Percentiles rank a stretch among this genome's conserved stretches.
Evolutionary conservation across 2,888 invertebrate genomes (phyloP).

Genomic region (Nomada flava): DNA sequence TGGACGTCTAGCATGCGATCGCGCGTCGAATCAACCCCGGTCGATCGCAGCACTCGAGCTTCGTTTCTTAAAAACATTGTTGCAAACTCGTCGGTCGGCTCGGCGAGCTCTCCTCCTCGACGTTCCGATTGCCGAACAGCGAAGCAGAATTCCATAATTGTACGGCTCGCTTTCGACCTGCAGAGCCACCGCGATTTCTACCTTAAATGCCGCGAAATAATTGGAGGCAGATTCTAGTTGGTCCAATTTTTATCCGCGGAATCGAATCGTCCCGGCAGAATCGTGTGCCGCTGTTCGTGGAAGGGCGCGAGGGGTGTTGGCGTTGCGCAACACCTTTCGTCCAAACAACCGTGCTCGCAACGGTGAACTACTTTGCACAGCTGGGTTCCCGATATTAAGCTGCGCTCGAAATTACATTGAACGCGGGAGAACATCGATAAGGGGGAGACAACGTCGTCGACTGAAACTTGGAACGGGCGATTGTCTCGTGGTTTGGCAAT

Average conservation of each 20-base stretch:
- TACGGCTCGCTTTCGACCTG: constrained; percentile 5
- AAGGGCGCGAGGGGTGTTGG: not conserved
- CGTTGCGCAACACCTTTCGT: constrained; percentile 42
- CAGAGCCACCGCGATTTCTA: constrained; percentile 3
- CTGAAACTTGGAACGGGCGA: not conserved
- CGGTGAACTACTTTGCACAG: constrained; percentile 55
- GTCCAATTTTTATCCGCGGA: constrained; percentile 69
- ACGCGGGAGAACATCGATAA: constrained; percentile 11
- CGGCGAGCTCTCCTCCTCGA: not conserved
- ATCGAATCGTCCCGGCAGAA: constrained; percentile 19
- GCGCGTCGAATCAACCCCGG: not conserved
- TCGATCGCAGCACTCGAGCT: too few relatives aligned
- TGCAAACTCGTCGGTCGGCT: too few relatives aligned
- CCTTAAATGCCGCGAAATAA: constrained; percentile 58
- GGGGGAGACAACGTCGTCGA: not conserved
- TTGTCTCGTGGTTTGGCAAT: constrained; percentile 25
- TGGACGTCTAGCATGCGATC: constrained; percentile 15
- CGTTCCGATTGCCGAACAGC: constrained; percentile 25
- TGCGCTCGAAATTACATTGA: not conserved
- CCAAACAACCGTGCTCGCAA: not conserved
- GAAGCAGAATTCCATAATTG: constrained; percentile 37
- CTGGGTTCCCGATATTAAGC: constrained; percentile 26
- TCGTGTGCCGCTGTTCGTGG: not conserved
- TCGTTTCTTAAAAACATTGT: too few relatives aligned
- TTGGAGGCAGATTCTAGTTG: constrained; percentile 67